Conservation (phyloP, 2,797 vertebrate genomes). For the Molossus alvarezi region DNA sequence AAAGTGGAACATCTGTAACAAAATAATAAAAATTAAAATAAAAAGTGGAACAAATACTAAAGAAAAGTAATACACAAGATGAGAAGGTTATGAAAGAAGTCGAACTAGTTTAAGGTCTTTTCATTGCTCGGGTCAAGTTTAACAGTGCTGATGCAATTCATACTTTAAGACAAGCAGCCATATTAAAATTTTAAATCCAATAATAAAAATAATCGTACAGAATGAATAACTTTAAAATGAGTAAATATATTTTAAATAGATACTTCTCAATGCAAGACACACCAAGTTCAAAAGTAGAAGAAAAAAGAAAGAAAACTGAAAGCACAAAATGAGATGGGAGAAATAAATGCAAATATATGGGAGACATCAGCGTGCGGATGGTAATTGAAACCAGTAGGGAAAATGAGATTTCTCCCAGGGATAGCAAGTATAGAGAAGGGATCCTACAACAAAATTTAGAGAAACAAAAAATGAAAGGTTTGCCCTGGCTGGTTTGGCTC, state of each 20-base stretch:
- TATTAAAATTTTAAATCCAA: conserved; percentile 66
- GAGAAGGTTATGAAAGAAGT: not conserved
- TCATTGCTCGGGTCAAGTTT: conserved; percentile 6
- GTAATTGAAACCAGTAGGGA: conserved; percentile 78
- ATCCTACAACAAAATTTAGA: conserved; percentile 37
- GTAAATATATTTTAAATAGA: not conserved
- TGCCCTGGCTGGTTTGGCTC: no score
- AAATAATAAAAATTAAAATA: not conserved
- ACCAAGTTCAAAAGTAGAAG: conserved; percentile 35
- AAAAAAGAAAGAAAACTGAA: conserved; percentile 25
- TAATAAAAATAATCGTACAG: conserved; percentile 18
- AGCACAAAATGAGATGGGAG: conserved; percentile 60
- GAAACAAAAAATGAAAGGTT: not conserved
- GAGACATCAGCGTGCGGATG: conserved; percentile 47
- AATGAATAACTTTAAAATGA: conserved; percentile 60
- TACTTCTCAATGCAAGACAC: conserved; percentile 18
- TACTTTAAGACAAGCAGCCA: conserved; percentile 23
- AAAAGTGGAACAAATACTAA: not conserved
- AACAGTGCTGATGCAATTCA: not conserved
- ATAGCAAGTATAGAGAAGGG: conserved; percentile 49
- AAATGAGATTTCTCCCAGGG: conserved; percentile 78
- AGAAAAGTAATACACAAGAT: not conserved
- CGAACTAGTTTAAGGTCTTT: not conserved
- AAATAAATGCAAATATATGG: conserved; percentile 78
- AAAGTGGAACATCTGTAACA: not conserved